Evolutionary conservation across 1,140 invertebrate species (phyloP), one percentile per base, ranked within the genome.

Genomic region (Drosophila nebulosa): DNA sequence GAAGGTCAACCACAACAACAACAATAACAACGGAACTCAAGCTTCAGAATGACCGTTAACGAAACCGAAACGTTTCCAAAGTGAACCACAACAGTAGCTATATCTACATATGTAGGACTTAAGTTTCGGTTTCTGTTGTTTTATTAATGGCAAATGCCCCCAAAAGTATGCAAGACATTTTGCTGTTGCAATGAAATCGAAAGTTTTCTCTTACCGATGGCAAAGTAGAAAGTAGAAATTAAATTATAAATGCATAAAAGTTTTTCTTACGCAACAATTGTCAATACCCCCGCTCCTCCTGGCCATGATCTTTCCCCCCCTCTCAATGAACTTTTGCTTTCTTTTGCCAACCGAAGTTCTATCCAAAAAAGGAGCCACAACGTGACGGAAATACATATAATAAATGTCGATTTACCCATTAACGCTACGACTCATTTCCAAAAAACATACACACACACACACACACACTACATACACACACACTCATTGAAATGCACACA

Each of bases 401-500:
- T 18, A 21, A 16, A 46, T 10, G 39, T 46, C 18, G 7, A n/a
- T n/a, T 46, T 46, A 46, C 39, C 21, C 39, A 46, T 46, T 21
- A 46, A 46, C 16, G 9, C 39, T 18, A 39, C 36, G 14, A 16
- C 39, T 36, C 35, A 36, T 2, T 32, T 6, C 3, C 26, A 26
- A n/a, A n/a, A n/a, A n/a, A n/a, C n/a, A n/a, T n/a, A 3, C 10
- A 42, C 2, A 18, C 14, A 42, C 36, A 42, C 81, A 86, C 62
- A 85, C 26, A 27, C 3, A 30, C 4, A 36, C n/a, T n/a, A 36
- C 35, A 36, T n/a, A 39, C n/a, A 46, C 2, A 6, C 14, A 36
- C 35, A 36, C 80, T 85, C 64, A 85, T 85, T 85, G 81, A 78
- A 85, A 85, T 85, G 80, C 35, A 36, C 81, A 85, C 66, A 81